Evolutionary conservation across 2,797 vertebrate species (phyloP), one percentile per base, ranked within the genome.

Genomic region (Stomatorhinus walkeri): DNA sequence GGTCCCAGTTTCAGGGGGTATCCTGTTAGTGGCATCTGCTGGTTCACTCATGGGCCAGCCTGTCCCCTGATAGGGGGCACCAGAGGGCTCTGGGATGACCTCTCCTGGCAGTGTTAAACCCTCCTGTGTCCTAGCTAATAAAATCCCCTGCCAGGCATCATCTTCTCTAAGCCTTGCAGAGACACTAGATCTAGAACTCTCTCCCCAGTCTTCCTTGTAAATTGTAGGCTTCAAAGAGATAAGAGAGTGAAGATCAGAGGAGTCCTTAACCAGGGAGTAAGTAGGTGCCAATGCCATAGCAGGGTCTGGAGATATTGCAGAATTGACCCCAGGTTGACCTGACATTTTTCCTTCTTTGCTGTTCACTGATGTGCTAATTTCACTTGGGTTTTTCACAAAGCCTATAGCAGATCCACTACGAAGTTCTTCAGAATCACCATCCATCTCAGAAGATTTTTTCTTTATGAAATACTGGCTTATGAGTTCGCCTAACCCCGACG

Each of bases 71-170:
- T 49, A 12, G 1, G 22, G 9, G 22, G 10, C 2, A 16, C 4
- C 54, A 24, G 43, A 51, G 51, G 49, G 10, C 40, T 14, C 52
- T 2, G n/a, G 48, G 22, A 51, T 88, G 81, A 89, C 72, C 4
- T 54, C 68, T 48, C 79, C 88, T 32, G 59, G 79, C n/a, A 88
- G 51, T 5, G 89, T 5, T 79, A 89, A 56, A 46, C 59, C 56
- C 59, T 52, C 56, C 22, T n/a, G 32, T 22, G 59, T 1, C 32
- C 32, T 14, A n/a, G 19, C 46, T 88, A 89, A 24, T 61, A 72
- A 16, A 88, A 24, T 51, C 28, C 19, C 49, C 84, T 28, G 40
- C 5, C 36, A 3, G 16, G 49, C 32, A 32, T 14, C 3, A 16
- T 22, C 19, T 85, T 85, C 24, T 48, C 89, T 51, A 14, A 72